These are phyloP conservation scores for Drosophila putrida DNA, from an alignment of 2,888 invertebrate genomes.

Conservation along the genomic window DNA sequence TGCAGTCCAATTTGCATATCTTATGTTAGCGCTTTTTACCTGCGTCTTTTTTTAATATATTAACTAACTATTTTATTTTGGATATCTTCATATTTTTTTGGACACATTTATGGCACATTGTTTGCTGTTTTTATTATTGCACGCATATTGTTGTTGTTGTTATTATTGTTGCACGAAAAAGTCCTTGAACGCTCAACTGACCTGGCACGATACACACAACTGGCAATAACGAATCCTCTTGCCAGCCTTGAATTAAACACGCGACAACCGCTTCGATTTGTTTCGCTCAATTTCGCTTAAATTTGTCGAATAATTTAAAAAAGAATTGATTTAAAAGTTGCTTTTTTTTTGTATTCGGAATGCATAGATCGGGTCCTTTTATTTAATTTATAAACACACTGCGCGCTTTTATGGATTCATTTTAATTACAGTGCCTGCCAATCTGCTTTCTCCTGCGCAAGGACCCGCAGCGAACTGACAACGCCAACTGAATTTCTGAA, in stretches of 20 bases:
- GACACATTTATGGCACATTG: constrained; percentile 37
- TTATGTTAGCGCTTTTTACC: constrained; percentile 60
- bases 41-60: constrained; percentile 41
- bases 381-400: constrained; percentile 28
- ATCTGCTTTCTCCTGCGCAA: constrained; percentile 71
- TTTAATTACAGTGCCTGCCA: constrained; percentile 28
- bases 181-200: constrained; percentile 82
- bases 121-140: constrained; percentile 42
- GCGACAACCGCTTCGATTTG: constrained; percentile 50
- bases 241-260: constrained; percentile 59
- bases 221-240: constrained; percentile 41
- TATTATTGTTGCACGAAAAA: constrained; percentile 54
- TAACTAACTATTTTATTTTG: constrained; percentile 28
- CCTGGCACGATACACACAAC: constrained; percentile 78
- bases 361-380: constrained; percentile 19
- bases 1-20: constrained; percentile 68
- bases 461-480: constrained; percentile 79
- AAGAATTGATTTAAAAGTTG: constrained; percentile 18
- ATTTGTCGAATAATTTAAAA: constrained; percentile 20
- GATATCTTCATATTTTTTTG: constrained; percentile 43
- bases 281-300: constrained; percentile 13
- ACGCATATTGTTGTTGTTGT: constrained; percentile 46
- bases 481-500: constrained; percentile 73
- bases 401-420: constrained; percentile 50
- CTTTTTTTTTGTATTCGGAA: constrained; percentile 19